Evolutionary conservation across 2,113 vertebrate genomes (phyloP), one percentile per base, ranked within the genome.

Genomic region (Excalfactoria chinensis): DNA sequence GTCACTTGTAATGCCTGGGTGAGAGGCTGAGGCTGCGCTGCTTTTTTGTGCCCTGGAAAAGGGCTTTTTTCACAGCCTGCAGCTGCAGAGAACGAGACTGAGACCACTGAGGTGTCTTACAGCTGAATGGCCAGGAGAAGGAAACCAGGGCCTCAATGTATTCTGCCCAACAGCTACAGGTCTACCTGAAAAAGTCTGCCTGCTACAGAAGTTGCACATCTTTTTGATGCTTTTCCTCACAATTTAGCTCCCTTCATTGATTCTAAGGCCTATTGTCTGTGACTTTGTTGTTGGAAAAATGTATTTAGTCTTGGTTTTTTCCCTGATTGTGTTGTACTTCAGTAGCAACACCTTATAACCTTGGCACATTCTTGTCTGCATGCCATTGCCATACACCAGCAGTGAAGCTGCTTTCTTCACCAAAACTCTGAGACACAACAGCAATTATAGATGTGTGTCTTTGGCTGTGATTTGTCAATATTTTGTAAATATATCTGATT

Each of bases 371-470:
- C 74, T 83, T 62, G 41, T 81, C 55, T 28, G 11, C 11, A 1
- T 3, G 3, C 26, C 1, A 0, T 44, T 51, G 25, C 34, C 13
- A 37, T 55, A 1, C 78, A n/a, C 21, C 34, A 63, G 41, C 37
- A 48, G 49, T 51, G 46, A 71, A 43, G 26, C 5, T 72, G 34
- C 60, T 88, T 77, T 68, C 40, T 40, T 69, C 35, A 34, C 34
- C 63, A 68, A 69, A 64, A 15, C 30, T 37, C 34, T 66, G 25
- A 48, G 58, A 53, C 55, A 30, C 16, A 76, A 32, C 15, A 43
- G 51, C 56, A 48, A 7, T 53, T 59, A 68, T 46, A 71, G 51
- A 17, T 72, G 26, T 19, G 21, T 2, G 1, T 0, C 73, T 81
- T 62, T 1, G 8, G 5, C 6, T 75, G 6, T 73, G 40, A 5